A percentile compares a stretch with the other conserved stretches of the same genome.
phyloP scores from a whole-genome alignment of 2,797 vertebrate genomes.

The Myoxocephalus aenaeus region DNA sequence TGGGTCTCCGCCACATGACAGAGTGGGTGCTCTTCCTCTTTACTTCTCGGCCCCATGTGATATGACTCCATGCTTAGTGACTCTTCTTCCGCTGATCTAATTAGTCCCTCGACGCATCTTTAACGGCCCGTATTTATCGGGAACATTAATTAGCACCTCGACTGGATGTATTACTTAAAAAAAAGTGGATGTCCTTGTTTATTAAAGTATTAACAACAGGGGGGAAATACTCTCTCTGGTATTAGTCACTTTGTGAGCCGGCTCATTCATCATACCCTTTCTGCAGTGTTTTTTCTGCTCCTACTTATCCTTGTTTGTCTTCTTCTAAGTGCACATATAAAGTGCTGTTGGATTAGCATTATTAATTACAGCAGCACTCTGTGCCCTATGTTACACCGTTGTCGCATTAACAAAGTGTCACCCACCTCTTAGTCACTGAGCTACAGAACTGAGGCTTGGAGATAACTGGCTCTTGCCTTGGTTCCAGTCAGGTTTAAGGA shows the following conservation, averaged over 20 bases:
- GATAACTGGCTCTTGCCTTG: slow-evolving; percentile 33
- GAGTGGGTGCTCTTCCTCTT: slow-evolving; percentile 71
- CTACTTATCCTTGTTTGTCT: slow-evolving; percentile 75
- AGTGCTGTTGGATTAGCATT: slow-evolving; percentile 73
- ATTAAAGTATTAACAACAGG: slow-evolving; percentile 79
- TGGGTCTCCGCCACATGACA: slow-evolving; percentile 67
- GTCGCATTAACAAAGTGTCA: slow-evolving; percentile 63
- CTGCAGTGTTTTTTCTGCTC: slow-evolving; percentile 59
- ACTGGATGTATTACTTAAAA: slow-evolving; percentile 81
- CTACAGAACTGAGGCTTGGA: slow-evolving; percentile 8
- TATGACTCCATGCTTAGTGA: slow-evolving; percentile 73
- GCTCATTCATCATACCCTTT: slow-evolving; percentile 73
- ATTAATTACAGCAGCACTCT: slow-evolving; percentile 67
- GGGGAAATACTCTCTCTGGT: slow-evolving; percentile 56
- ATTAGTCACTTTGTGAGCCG: slow-evolving; percentile 72
- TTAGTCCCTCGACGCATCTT: slow-evolving; percentile 84
- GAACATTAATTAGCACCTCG: slow-evolving; percentile 83
- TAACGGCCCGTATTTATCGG: slow-evolving; percentile 84
- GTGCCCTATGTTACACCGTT: slow-evolving; percentile 41
- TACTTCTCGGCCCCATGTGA: slow-evolving; percentile 69
- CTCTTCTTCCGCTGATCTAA: slow-evolving; percentile 82
- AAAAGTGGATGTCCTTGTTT: slow-evolving; percentile 80
- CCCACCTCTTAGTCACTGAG: slow-evolving; percentile 31
- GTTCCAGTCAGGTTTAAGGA: slow-evolving; percentile 45
- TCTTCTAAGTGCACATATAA: slow-evolving; percentile 72